Evolutionary conservation across 2,888 invertebrate species (phyloP).

Genomic region (Acrobasis suavella): DNA sequence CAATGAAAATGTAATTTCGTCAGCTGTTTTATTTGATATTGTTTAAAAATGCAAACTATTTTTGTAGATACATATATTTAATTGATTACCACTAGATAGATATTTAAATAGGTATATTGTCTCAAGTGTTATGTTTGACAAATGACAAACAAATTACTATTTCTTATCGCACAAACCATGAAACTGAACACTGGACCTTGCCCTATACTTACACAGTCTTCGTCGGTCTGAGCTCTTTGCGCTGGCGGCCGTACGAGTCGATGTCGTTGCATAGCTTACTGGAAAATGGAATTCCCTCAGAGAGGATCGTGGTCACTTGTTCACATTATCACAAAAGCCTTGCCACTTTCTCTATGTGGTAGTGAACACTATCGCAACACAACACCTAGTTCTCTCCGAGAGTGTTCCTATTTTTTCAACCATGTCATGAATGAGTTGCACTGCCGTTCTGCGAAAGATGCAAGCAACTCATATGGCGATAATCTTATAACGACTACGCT

Average conservation of each 20-base stretch:
- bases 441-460: slow-evolving; percentile 63
- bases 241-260: slow-evolving; percentile 35
- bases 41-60: slow-evolving; percentile 78
- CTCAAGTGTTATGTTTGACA: slow-evolving; percentile 74
- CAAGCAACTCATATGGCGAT: slow-evolving; percentile 78
- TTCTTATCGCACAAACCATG: slow-evolving; percentile 61
- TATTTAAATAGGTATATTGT: slow-evolving; percentile 71
- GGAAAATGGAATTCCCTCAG: slow-evolving; percentile 48
- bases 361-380: slow-evolving; percentile 31
- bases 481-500: slow-evolving; percentile 82
- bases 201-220: slow-evolving; percentile 24
- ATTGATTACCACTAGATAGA: slow-evolving; percentile 79
- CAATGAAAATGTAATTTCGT: slow-evolving; percentile 45
- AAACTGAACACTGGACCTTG: slow-evolving; percentile 43
- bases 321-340: not conserved
- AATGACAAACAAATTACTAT: slow-evolving; percentile 55
- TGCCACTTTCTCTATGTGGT: not conserved
- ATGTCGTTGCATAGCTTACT: slow-evolving; percentile 48
- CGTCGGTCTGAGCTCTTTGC: slow-evolving; percentile 1
- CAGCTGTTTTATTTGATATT: slow-evolving; percentile 58
- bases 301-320: slow-evolving; percentile 32
- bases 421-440: slow-evolving; percentile 72
- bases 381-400: slow-evolving; percentile 55
- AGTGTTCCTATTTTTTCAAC: slow-evolving; percentile 65
- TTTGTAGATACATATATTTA: slow-evolving; percentile 79